A percentile compares a stretch with the other conserved stretches of the same genome.
Evolutionary conservation across 2,797 vertebrate genomes (phyloP).

Genomic region (Sandelia bainsii): DNA sequence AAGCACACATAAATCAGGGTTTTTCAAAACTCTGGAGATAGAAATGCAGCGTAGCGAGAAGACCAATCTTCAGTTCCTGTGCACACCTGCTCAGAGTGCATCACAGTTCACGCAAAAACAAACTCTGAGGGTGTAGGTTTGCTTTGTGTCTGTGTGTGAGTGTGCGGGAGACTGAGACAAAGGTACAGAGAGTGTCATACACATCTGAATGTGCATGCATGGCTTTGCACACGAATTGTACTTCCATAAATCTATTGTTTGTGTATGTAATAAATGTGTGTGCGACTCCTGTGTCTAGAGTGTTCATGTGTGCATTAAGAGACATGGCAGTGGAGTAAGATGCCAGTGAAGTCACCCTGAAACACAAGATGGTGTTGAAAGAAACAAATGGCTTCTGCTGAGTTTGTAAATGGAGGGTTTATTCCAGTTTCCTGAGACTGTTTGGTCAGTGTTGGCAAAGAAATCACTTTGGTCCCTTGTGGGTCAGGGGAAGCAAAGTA

Average conservation of each 20-base stretch:
- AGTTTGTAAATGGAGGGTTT: slow-evolving; percentile 60
- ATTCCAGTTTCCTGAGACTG: slow-evolving; percentile 40
- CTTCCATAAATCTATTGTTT: slow-evolving; percentile 12
- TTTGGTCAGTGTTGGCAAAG: slow-evolving; percentile 30
- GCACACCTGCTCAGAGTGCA: slow-evolving; percentile 59
- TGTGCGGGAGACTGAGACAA: not conserved
- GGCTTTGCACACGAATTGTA: not conserved
- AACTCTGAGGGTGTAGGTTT: not conserved
- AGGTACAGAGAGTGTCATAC: slow-evolving; percentile 1
- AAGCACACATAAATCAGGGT: slow-evolving; percentile 49
- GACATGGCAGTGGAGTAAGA: slow-evolving; percentile 29
- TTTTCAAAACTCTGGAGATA: slow-evolving; percentile 49
- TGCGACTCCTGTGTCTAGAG: not conserved
- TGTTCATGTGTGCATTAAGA: slow-evolving; percentile 36
- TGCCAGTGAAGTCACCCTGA: slow-evolving; percentile 63
- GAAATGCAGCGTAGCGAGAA: slow-evolving; percentile 58
- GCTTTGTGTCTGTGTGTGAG: slow-evolving; percentile 6
- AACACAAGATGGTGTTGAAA: slow-evolving; percentile 54
- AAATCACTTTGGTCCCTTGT: slow-evolving; percentile 25
- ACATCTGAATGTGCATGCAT: slow-evolving; percentile 1
- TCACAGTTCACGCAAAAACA: slow-evolving; percentile 50
- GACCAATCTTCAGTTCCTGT: slow-evolving; percentile 55
- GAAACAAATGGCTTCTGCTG: slow-evolving; percentile 64
- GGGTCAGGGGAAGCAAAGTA: not conserved
- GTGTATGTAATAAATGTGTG: slow-evolving; percentile 3